Evolutionary conservation across 2,888 invertebrate species (phyloP).

Genomic region (Ceratothoa steindachneri): DNA sequence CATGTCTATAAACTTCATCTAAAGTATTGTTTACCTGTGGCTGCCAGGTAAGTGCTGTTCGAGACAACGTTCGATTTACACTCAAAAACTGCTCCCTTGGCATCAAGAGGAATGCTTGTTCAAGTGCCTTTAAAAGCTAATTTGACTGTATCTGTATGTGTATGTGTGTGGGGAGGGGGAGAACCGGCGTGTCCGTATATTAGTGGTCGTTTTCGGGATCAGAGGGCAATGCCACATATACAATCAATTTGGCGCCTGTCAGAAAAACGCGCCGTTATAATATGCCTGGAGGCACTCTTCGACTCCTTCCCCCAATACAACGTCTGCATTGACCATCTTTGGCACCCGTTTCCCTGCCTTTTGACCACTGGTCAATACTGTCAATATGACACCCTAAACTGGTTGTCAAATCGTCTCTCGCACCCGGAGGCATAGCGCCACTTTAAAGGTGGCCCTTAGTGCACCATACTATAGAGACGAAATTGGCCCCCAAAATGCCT

Average conservation of each 20-base stretch:
- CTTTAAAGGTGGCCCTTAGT: not conserved
- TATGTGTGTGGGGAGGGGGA: too few relatives aligned
- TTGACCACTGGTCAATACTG: conserved; percentile 13
- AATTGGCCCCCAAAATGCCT: not conserved
- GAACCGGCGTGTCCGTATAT: too few relatives aligned
- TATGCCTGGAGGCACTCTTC: not conserved
- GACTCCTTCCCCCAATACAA: too few relatives aligned
- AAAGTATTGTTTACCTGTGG: too few relatives aligned
- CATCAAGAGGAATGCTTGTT: too few relatives aligned
- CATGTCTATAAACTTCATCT: too few relatives aligned
- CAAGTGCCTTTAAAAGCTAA: too few relatives aligned
- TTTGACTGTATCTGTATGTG: too few relatives aligned
- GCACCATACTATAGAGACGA: not conserved
- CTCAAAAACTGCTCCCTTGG: too few relatives aligned
- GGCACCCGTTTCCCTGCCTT: conserved; percentile 2
- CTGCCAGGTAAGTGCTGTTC: too few relatives aligned
- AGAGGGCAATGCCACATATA: not conserved
- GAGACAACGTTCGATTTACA: too few relatives aligned
- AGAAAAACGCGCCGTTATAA: conserved; percentile 6
- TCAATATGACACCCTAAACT: conserved; percentile 10
- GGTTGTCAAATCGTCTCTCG: conserved; percentile 5
- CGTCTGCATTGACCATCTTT: not conserved
- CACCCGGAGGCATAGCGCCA: not conserved
- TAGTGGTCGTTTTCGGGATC: too few relatives aligned
- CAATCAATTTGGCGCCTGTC: conserved; percentile 7